Evolutionary conservation across 2,797 vertebrate genomes (phyloP).

Genomic region (Hipposideros larvatus): DNA sequence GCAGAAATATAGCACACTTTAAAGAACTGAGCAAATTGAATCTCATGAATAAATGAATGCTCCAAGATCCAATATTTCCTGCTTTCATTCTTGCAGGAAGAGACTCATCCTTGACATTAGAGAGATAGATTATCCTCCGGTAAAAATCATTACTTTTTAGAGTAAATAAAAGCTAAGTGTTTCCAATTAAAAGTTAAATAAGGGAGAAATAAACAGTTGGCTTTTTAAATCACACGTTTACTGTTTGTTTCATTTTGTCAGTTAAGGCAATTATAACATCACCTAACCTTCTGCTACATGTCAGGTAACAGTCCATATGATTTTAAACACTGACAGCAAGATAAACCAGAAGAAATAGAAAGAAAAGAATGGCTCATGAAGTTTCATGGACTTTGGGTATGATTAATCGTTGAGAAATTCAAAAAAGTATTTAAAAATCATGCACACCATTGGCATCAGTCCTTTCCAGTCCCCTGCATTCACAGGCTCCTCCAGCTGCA

Average conservation of each 20-base stretch:
- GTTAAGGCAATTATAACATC: constrained; percentile 67
- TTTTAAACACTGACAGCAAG: constrained; percentile 74
- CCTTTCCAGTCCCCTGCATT: not conserved
- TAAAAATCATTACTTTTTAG: constrained; percentile 61
- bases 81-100: not conserved
- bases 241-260: constrained; percentile 71
- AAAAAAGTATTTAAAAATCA: not conserved
- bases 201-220: constrained; percentile 43
- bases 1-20: not conserved
- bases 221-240: constrained; percentile 70
- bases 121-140: constrained; percentile 35
- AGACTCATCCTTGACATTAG: constrained; percentile 57
- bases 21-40: constrained; percentile 52
- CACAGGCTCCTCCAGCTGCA: fast-evolving
- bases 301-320: not conserved
- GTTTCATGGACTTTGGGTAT: not conserved
- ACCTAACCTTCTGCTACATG: not conserved
- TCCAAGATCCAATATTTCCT: not conserved
- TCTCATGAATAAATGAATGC: constrained; percentile 47
- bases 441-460: not conserved
- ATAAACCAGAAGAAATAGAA: constrained; percentile 56
- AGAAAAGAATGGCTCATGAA: constrained; percentile 9
- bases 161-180: constrained; percentile 66
- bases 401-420: not conserved
- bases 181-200: constrained; percentile 76